Percentiles rank a stretch among this genome's conserved stretches.
phyloP scores from a whole-genome alignment of 2,797 vertebrate genomes.

The Alca torda region DNA sequence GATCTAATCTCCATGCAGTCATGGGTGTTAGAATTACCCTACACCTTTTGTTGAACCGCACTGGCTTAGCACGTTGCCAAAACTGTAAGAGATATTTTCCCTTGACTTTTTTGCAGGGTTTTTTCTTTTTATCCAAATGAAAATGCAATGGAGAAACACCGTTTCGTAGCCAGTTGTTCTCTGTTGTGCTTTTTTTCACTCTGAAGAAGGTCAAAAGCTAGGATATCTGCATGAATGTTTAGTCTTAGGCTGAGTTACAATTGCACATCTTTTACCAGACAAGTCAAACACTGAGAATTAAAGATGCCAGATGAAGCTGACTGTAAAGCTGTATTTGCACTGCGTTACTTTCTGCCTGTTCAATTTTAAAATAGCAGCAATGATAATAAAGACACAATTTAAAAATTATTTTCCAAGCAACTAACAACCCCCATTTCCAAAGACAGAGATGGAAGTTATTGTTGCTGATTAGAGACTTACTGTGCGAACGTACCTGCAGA shows the following conservation, averaged over 20 bases:
- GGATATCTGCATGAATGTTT: background rate
- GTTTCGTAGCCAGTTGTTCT: background rate
- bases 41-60: background rate
- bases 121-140: background rate
- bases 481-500: background rate
- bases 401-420: background rate
- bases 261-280: background rate
- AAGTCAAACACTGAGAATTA: background rate
- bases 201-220: background rate
- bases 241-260: constrained; percentile 1
- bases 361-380: background rate
- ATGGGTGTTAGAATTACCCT: background rate
- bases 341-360: background rate
- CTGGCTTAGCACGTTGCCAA: background rate
- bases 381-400: background rate
- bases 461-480: background rate
- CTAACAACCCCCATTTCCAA: background rate
- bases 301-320: background rate
- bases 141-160: background rate
- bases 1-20: background rate
- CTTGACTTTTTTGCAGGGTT: background rate
- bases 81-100: background rate
- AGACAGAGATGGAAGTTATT: background rate
- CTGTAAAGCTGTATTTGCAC: background rate
- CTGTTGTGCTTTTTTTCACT: background rate